Conservation (phyloP, 2,888 invertebrate species). For the Opisthograptis luteolata region DNA sequence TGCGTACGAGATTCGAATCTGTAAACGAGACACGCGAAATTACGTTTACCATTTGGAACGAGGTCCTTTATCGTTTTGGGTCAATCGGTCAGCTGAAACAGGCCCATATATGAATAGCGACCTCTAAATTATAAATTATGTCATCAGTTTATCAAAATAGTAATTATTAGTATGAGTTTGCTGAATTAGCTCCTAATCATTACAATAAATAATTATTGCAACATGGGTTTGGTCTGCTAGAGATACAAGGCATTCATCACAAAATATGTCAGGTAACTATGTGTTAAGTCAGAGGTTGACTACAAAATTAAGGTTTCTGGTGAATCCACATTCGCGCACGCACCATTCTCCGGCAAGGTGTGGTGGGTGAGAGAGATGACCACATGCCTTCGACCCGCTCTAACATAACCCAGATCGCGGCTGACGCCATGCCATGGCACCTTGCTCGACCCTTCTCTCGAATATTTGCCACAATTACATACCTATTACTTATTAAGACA, state of each 20-base stretch:
- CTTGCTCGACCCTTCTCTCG: constrained; percentile 64
- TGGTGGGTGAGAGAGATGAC: constrained; percentile 54
- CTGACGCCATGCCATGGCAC: constrained; percentile 55
- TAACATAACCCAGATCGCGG: constrained; percentile 62
- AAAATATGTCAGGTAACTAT: constrained; percentile 2
- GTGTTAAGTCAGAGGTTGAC: constrained; percentile 7
- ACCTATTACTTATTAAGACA: constrained; percentile 51
- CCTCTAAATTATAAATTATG: constrained; percentile 2
- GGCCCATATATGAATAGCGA: constrained; percentile 11
- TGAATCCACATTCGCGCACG: constrained; percentile 36
- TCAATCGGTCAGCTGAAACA: constrained; percentile 19
- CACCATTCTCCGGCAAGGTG: constrained; percentile 36
- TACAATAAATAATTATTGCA: constrained; percentile 2
- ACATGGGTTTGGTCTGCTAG: constrained; percentile 31
- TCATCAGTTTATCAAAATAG: background rate
- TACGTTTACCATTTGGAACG: constrained; percentile 32
- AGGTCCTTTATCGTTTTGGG: constrained; percentile 29
- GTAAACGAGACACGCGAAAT: constrained; percentile 34
- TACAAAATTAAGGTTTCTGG: constrained; percentile 34
- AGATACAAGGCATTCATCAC: background rate
- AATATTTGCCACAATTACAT: constrained; percentile 50
- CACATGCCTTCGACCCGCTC: constrained; percentile 49
- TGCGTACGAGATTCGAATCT: constrained; percentile 30
- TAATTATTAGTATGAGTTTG: background rate
- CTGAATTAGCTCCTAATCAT: background rate